A percentile compares a stretch with the other conserved stretches of the same genome.
These are phyloP conservation scores for Neotoxoptera formosana DNA, from an alignment of 1,140 invertebrate species.

Conservation along the genomic window DNA sequence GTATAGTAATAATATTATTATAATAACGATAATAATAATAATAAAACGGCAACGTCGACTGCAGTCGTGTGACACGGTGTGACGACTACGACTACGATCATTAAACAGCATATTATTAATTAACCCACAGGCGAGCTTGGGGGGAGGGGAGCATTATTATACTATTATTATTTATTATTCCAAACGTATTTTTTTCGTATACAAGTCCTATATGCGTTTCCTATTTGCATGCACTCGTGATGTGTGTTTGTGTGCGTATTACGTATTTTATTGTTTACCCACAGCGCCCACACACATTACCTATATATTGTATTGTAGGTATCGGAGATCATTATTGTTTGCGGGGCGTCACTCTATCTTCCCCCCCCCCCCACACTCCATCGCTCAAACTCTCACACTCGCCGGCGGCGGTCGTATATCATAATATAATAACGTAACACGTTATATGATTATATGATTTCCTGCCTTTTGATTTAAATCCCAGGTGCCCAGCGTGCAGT, in stretches of 20 bases:
- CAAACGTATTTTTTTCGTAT: background rate
- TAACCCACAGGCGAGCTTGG: background rate
- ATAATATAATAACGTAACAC: background rate
- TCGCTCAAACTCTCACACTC: background rate
- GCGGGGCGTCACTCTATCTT: background rate
- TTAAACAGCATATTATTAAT: slow-evolving; percentile 54
- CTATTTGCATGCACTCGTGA: background rate
- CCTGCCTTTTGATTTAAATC: slow-evolving; percentile 58
- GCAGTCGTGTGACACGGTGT: slow-evolving; percentile 18
- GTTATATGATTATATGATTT: slow-evolving; percentile 5
- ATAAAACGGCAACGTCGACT: slow-evolving; percentile 20
- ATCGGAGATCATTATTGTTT: background rate
- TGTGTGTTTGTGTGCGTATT: background rate
- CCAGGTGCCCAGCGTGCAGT: slow-evolving; percentile 49
- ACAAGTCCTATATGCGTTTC: background rate
- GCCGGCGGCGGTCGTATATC: background rate
- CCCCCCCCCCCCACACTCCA: no score
- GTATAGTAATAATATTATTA: background rate
- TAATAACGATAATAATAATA: background rate
- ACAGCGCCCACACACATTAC: background rate
- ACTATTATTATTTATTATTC: background rate
- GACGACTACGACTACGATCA: slow-evolving; percentile 45
- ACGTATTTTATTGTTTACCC: background rate
- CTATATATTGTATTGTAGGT: background rate
- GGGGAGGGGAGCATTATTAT: background rate